These are phyloP conservation scores for Microtus montanus DNA, from an alignment of 2,113 vertebrate genomes.

Conservation along the genomic window DNA sequence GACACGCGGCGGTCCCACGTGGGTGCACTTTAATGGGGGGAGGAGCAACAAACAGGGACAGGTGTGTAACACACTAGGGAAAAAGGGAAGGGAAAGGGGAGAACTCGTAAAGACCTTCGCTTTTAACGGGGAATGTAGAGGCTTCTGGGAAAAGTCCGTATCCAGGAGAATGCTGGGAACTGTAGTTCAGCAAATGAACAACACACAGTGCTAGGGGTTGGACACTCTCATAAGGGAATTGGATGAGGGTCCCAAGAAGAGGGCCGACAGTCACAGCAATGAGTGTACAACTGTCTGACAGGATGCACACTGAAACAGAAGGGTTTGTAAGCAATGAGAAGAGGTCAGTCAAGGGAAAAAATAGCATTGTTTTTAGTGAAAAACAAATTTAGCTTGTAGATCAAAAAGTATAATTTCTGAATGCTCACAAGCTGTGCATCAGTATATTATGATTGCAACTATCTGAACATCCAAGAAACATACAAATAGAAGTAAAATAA, in stretches of 20 bases:
- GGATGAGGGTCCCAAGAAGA: neutral
- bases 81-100: too few relatives aligned
- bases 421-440: neutral
- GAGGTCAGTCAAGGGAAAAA: neutral
- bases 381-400: neutral
- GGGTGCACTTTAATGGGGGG: too few relatives aligned
- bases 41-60: too few relatives aligned
- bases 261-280: neutral
- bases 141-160: too few relatives aligned
- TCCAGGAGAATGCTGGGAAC: too few relatives aligned
- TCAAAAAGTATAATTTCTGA: neutral
- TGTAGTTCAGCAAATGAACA: too few relatives aligned
- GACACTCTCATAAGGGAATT: neutral
- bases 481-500: neutral
- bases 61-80: too few relatives aligned
- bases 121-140: too few relatives aligned
- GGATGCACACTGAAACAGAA: neutral
- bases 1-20: too few relatives aligned
- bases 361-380: neutral
- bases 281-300: neutral
- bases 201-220: neutral
- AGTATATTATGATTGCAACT: neutral
- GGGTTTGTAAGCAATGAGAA: neutral
- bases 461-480: conserved; percentile 12
- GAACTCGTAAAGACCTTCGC: too few relatives aligned